Evolutionary conservation across 2,113 vertebrate species (phyloP), one percentile per base, ranked within the genome.

Genomic region (Mus spicilegus): DNA sequence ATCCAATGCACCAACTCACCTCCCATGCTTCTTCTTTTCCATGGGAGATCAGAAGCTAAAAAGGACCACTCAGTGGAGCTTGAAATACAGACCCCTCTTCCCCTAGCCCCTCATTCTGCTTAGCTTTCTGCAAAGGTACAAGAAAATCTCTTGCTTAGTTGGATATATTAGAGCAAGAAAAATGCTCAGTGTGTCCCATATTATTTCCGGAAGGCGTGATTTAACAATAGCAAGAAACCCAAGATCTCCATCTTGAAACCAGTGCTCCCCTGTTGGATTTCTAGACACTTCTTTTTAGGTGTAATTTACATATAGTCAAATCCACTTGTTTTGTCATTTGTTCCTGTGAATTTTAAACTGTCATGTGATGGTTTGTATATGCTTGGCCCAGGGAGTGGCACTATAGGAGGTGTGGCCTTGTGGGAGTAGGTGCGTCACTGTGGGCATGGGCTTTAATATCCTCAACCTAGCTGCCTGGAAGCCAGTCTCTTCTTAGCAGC

Each of bases 61-160:
- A 42, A 28, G 26, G 72, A 75, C 28, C 17, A 39, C 24, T 30
- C 3, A 16, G 39, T 73, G 39, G 56, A 76, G 30, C 17, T 10
- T 61, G 87, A 9, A 4, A 33, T 24, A 42, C 9, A 69, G 17
- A 72, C 26, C 10, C 67, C 33, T 36, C 1, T 30, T 3, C 14
- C 19, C n/a, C 33, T 0, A 2, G 2, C 1, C 4, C 5, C 1
- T 56, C 20, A 20, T 33, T 73, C 42, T 36, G 85, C n/a, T 39
- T 42, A 46, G 30, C 89, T 11, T 82, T 89, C 46, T 24, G 19
- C 56, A 76, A 54, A 42, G 7, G 39, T 90, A 63, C 54, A 88
- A 84, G 61, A 65, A 65, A 95, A 67, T 3, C 33, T 7, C 22
- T 19, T 58, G 42, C 20, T 80, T 87, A 87, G 69, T 30, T 63